Evolutionary conservation across 1,140 invertebrate species (phyloP).

Genomic region (Gryon sp.): DNA sequence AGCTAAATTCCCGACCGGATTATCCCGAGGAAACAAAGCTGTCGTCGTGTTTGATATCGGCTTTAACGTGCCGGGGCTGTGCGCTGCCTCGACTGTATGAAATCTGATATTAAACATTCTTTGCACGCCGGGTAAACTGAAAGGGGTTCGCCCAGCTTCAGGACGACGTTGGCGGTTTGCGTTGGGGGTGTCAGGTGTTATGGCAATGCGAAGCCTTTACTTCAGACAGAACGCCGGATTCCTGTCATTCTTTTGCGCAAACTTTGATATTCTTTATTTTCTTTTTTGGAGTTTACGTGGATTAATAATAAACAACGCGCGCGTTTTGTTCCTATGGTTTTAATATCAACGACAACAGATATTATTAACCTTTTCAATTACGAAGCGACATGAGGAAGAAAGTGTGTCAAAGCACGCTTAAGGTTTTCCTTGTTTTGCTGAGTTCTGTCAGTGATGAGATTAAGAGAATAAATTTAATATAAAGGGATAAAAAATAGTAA

Average conservation of each 20-base stretch:
- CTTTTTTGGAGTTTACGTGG: background rate
- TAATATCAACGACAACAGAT: background rate
- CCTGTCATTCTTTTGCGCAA: conserved; percentile 39
- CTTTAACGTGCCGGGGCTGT: conserved; percentile 68
- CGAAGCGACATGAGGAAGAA: background rate
- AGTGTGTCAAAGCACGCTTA: conserved; percentile 21
- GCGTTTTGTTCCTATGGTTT: conserved; percentile 3
- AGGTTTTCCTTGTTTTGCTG: conserved; percentile 4
- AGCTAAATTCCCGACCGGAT: conserved; percentile 73
- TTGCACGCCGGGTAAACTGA: conserved; percentile 69
- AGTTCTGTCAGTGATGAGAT: background rate
- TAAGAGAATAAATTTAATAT: background rate
- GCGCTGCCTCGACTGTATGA: conserved; percentile 68
- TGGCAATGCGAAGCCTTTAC: conserved; percentile 61
- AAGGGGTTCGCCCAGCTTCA: conserved; percentile 65
- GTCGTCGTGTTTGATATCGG: conserved; percentile 77
- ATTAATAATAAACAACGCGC: conserved; percentile 45
- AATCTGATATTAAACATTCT: conserved; percentile 80
- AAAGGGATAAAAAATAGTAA: too few relatives aligned
- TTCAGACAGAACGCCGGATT: conserved; percentile 50
- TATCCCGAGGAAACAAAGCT: conserved; percentile 76
- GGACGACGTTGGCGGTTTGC: conserved; percentile 57
- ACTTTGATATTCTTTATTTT: conserved; percentile 41
- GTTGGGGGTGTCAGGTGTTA: conserved; percentile 67
- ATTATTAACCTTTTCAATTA: conserved; percentile 30